Base-by-base conservation (phyloP, 2,113 vertebrate species). In the Ophthalmolycus amberensis region DNA sequence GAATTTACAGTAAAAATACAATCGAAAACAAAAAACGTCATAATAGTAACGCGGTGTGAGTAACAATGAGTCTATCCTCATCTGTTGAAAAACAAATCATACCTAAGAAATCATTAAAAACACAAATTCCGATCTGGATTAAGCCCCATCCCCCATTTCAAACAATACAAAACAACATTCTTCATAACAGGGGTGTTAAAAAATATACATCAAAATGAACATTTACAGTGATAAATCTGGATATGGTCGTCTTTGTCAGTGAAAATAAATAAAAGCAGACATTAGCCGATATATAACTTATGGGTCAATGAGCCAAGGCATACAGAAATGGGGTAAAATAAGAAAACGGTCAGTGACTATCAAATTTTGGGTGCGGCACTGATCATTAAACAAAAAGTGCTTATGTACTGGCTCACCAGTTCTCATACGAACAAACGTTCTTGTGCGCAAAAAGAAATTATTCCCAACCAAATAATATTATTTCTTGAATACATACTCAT, bases 1-100 rank as follows among this genome's bases (percentile, higher is more conserved):
- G 77, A 85, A 87, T 82, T 88, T 92, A 95, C 91, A 94, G 93
- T 92, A 92, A 93, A 85, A 88, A 71, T n/a, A 82, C 56, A 70
- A 84, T 73, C 89, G 48, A 54, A 29, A 79, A 79, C 71, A 74
- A 60, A 50, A 83, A 2, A 20, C 0, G 68, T 14, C 48, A 60
- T 6, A 14, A 67, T 15, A 74, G 40, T 25, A 74, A 67, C n/a
- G 46, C 25, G 27, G 9, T 65, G 5, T 52, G 44, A 44, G 38
- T 42, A 68, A 58, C 9, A 40, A 70, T 34, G n/a, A 71, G 38
- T n/a, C 9, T 77, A 85, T 62, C 83, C 73, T 83, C 44, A 9
- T 73, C 42, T 75, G 67, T 86, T 85, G 88, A 91, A 82, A 88
- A 62, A 3, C 79, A 87, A 60, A 3, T 22, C 25, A 75, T 40